Conservation (phyloP, 2,113 vertebrate species). For the Chaetura pelagica region DNA sequence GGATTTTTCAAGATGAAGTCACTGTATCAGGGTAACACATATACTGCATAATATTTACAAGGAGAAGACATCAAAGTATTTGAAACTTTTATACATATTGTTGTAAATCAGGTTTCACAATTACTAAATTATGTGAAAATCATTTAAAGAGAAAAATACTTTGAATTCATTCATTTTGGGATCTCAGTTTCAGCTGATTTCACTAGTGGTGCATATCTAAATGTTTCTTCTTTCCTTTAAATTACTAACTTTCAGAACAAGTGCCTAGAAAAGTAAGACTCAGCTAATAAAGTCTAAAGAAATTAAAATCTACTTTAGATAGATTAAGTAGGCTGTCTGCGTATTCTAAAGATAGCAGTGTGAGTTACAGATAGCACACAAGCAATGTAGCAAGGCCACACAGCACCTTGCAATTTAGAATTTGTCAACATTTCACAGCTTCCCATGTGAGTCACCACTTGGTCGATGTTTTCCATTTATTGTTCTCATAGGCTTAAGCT, state of each 20-base stretch:
- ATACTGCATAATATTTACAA: neutral
- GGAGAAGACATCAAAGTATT: neutral
- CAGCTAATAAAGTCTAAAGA: constrained; percentile 30
- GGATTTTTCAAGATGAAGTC: neutral
- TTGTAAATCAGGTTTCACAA: neutral
- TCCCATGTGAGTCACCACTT: constrained; percentile 28
- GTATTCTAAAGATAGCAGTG: neutral
- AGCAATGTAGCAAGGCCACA: neutral
- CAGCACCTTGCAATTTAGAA: constrained; percentile 43
- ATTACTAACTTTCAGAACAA: neutral
- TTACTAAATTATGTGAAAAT: neutral
- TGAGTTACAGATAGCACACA: constrained; percentile 40
- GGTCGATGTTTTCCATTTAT: constrained; percentile 42
- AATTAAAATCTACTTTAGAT: constrained; percentile 23
- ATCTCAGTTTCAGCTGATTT: neutral
- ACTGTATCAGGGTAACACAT: neutral
- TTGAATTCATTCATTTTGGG: neutral
- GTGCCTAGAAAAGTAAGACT: neutral
- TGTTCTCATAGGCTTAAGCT: constrained; percentile 53
- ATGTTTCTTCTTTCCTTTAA: constrained; percentile 1
- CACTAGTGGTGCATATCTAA: neutral
- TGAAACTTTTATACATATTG: neutral
- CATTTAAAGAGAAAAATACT: neutral
- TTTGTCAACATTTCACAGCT: constrained; percentile 34
- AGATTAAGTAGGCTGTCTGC: constrained; percentile 14